phyloP scores from a whole-genome alignment of 2,797 vertebrate genomes.

The Phoebastria nigripes region DNA sequence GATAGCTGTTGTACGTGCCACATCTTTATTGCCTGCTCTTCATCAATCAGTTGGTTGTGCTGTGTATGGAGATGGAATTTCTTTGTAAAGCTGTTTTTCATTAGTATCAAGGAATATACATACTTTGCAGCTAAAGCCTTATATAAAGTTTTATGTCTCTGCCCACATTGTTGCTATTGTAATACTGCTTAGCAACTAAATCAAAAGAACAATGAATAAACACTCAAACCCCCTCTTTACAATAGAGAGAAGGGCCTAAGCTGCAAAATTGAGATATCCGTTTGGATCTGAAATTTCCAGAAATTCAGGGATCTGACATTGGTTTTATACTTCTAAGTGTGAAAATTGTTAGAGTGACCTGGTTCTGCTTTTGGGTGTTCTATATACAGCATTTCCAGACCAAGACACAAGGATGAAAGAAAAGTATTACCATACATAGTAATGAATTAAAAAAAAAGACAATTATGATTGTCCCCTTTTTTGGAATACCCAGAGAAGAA shows the following conservation, averaged over 20 bases:
- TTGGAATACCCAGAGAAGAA: neutral
- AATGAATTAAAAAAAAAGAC: neutral
- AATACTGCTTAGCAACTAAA: slow-evolving; percentile 39
- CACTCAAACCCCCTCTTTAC: neutral
- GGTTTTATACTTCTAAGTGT: neutral
- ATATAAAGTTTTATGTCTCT: neutral
- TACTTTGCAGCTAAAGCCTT: neutral
- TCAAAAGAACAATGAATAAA: neutral
- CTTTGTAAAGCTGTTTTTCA: neutral
- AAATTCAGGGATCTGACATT: neutral
- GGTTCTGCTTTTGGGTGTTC: neutral
- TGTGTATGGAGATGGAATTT: neutral
- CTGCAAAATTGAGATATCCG: neutral
- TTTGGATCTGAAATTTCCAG: neutral
- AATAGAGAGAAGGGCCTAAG: neutral
- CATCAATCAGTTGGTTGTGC: neutral
- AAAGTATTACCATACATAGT: neutral
- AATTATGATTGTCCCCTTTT: neutral
- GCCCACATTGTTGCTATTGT: slow-evolving; percentile 9
- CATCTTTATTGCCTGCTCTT: neutral
- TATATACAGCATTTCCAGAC: neutral
- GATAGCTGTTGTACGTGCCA: neutral
- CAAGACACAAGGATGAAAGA: neutral
- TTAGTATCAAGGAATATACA: neutral
- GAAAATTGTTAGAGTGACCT: neutral